These are phyloP conservation scores for Saturnia pavonia DNA, from an alignment of 2,888 invertebrate species.

Conservation along the genomic window DNA sequence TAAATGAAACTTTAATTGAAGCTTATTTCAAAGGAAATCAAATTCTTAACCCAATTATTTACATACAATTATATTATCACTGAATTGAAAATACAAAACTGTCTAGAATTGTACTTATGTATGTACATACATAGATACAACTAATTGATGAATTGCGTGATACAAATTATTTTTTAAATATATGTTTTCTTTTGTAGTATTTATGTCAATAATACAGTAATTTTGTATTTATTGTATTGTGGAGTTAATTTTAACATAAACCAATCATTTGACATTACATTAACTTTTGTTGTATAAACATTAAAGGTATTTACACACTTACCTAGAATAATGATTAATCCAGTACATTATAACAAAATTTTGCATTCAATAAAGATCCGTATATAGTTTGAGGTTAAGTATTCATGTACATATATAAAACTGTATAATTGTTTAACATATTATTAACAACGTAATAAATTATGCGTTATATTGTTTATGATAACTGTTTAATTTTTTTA, in stretches of 20 bases:
- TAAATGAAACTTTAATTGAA: too few species aligned
- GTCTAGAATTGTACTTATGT: not conserved
- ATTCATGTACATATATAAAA: not conserved
- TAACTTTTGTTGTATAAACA: not conserved
- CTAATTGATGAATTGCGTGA: not conserved
- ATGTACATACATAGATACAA: not conserved
- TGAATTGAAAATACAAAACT: not conserved
- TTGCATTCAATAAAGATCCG: not conserved
- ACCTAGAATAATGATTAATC: not conserved
- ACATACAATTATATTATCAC: not conserved
- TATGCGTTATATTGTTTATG: not conserved
- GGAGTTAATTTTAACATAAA: not conserved
- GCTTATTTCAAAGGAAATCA: not conserved
- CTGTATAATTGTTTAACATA: not conserved
- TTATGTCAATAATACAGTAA: not conserved
- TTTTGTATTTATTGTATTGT: not conserved
- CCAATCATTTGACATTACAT: not conserved
- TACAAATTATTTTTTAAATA: not conserved
- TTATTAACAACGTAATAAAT: not conserved
- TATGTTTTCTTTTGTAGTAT: not conserved
- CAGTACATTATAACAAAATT: not conserved
- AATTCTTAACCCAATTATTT: not conserved
- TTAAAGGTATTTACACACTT: not conserved
- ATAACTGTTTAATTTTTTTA: constrained; percentile 22
- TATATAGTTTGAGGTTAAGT: constrained; percentile 3